phyloP scores from a whole-genome alignment of 2,888 invertebrate genomes.

The Diplolepis rosae region DNA sequence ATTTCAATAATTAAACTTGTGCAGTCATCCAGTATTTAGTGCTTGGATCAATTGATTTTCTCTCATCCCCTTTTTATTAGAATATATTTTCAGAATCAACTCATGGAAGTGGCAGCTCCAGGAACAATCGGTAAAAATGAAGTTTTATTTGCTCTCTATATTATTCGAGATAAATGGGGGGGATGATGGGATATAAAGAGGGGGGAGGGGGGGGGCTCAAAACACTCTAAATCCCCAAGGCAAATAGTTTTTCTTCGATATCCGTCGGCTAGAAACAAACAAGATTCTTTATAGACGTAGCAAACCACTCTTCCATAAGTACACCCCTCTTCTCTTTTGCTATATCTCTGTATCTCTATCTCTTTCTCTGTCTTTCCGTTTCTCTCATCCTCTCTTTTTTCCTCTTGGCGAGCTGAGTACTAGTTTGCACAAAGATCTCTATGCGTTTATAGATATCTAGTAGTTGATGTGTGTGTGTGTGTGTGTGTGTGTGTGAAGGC shows the following conservation, averaged over 20 bases:
- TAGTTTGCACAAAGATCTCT: slow-evolving; percentile 46
- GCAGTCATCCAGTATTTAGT: slow-evolving; percentile 8
- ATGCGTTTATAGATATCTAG: slow-evolving; percentile 35
- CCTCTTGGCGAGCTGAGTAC: slow-evolving; percentile 46
- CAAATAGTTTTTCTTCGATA: slow-evolving; percentile 69
- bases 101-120: slow-evolving; percentile 46
- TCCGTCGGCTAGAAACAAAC: slow-evolving; percentile 69
- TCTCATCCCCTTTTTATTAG: slow-evolving; percentile 21
- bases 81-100: not conserved
- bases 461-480: slow-evolving; percentile 26
- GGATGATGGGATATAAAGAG: slow-evolving; percentile 30
- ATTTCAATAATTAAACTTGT: slow-evolving; percentile 17
- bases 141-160: slow-evolving; percentile 61
- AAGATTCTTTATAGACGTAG: slow-evolving; percentile 70
- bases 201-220: slow-evolving; percentile 49
- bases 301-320: slow-evolving; percentile 68
- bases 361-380: slow-evolving; percentile 41
- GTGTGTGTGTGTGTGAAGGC: slow-evolving; percentile 40
- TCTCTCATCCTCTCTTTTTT: slow-evolving; percentile 45
- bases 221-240: slow-evolving; percentile 65
- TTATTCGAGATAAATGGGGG: slow-evolving; percentile 47
- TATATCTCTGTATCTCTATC: slow-evolving; percentile 31
- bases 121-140: slow-evolving; percentile 59
- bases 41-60: slow-evolving; percentile 12
- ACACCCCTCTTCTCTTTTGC: slow-evolving; percentile 49